Conservation (phyloP, 2,113 vertebrate species). For the Scomber scombrus region DNA sequence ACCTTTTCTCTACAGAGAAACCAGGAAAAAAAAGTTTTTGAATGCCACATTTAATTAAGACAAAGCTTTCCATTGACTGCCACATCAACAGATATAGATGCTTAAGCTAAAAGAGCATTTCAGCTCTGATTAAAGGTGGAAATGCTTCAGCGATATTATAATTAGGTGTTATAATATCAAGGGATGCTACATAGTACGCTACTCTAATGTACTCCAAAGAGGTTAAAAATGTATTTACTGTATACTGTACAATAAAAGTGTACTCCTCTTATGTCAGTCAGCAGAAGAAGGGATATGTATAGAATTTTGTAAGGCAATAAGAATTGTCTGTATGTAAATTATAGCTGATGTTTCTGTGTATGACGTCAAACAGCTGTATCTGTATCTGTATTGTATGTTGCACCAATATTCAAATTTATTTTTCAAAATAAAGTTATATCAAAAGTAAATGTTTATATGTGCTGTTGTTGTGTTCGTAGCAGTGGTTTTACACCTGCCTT, state of each 20-base stretch:
- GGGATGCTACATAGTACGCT: neutral
- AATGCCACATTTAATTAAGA: too few species aligned
- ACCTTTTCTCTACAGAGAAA: too few species aligned
- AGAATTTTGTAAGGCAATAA: neutral
- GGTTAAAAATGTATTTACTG: constrained; percentile 18
- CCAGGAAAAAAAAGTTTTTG: too few species aligned
- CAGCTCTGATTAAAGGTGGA: neutral
- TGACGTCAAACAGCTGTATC: constrained; percentile 20
- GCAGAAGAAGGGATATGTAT: constrained; percentile 13
- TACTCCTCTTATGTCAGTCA: neutral
- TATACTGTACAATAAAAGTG: constrained; percentile 6
- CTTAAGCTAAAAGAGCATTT: too few species aligned
- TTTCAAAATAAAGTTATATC: constrained; percentile 74
- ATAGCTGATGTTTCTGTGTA: constrained; percentile 30
- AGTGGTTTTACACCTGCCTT: too few species aligned
- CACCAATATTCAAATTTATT: constrained; percentile 76
- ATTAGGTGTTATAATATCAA: neutral
- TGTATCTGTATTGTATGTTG: constrained; percentile 50
- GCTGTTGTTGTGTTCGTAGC: too few species aligned
- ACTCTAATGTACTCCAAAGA: constrained; percentile 1
- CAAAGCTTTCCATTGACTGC: too few species aligned
- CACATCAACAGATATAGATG: too few species aligned
- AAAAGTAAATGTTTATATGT: neutral
- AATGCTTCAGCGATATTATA: neutral
- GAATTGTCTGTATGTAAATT: constrained; percentile 38